Percentiles rank a stretch among this genome's conserved stretches.
Conservation (phyloP, 2,888 invertebrate genomes). For the Macaria liturata region DNA sequence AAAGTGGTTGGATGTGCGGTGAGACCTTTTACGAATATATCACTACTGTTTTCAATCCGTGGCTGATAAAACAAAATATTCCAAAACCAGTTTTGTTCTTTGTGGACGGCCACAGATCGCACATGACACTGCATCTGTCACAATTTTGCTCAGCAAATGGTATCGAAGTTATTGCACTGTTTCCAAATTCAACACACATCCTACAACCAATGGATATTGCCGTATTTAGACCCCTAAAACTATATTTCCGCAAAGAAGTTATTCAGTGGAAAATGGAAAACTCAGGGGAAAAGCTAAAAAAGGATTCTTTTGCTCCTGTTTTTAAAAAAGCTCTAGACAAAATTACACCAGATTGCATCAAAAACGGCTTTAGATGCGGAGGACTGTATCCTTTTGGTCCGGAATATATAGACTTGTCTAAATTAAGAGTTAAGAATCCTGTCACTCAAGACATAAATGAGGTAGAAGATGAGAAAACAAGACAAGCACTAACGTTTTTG, state of each 20-base stretch:
- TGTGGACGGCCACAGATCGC: too few species aligned
- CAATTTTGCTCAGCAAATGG: neutral
- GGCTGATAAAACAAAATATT: too few species aligned
- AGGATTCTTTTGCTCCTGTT: constrained; percentile 3
- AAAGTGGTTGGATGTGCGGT: too few species aligned
- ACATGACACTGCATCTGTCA: too few species aligned
- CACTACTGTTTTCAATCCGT: too few species aligned
- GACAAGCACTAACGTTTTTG: constrained; percentile 6
- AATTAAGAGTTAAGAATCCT: constrained; percentile 6
- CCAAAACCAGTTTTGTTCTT: too few species aligned
- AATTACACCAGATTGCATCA: too few species aligned
- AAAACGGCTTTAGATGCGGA: constrained; percentile 14
- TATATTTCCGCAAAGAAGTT: constrained; percentile 11
- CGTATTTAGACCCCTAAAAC: constrained; percentile 23
- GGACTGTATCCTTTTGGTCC: constrained; percentile 21
- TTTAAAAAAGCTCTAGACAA: too few species aligned
- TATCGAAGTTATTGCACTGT: constrained; percentile 18
- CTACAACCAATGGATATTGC: constrained; percentile 28
- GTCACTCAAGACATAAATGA: neutral
- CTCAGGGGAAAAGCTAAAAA: constrained; percentile 9
- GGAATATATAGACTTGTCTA: constrained; percentile 19
- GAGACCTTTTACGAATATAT: too few species aligned
- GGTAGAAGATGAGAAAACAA: constrained; percentile 3
- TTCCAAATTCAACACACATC: constrained; percentile 25
- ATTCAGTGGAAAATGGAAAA: constrained; percentile 14